These are phyloP conservation scores for Mesoligia furuncula DNA, from an alignment of 2,888 invertebrate genomes.

Conservation along the genomic window DNA sequence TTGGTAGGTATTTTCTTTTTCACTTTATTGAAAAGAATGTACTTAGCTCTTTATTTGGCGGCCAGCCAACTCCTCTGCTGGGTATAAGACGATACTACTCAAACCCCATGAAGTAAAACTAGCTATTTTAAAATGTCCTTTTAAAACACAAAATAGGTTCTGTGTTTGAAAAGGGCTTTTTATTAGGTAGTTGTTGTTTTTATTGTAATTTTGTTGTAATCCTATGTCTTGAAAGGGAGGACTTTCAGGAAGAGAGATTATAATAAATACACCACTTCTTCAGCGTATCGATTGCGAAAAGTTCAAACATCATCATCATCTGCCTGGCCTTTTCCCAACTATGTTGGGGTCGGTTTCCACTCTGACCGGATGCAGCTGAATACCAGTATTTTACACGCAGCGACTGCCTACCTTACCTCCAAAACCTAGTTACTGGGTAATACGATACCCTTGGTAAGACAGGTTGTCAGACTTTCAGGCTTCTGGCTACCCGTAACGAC, in stretches of 20 bases:
- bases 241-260: neutral
- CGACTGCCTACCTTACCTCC: too few species aligned
- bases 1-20: conserved; percentile 35
- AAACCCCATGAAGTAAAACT: neutral
- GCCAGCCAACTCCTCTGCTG: conserved; percentile 11
- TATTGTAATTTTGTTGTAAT: neutral
- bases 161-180: neutral
- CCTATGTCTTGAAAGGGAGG: neutral
- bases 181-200: neutral
- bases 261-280: neutral
- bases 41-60: conserved; percentile 33
- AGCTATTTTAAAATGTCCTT: conserved; percentile 3
- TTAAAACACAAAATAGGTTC: neutral
- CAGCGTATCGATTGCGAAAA: neutral
- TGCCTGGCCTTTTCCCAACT: too few species aligned
- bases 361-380: too few species aligned
- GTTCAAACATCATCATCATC: neutral
- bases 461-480: too few species aligned
- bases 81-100: conserved; percentile 3
- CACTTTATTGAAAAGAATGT: conserved; percentile 23
- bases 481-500: too few species aligned
- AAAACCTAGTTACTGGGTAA: too few species aligned
- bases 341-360: too few species aligned
- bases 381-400: too few species aligned
- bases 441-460: too few species aligned